Percentiles rank a stretch among this genome's conserved stretches.
Evolutionary conservation across 2,888 invertebrate species (phyloP).

Genomic region (Lamellibrachia columna): DNA sequence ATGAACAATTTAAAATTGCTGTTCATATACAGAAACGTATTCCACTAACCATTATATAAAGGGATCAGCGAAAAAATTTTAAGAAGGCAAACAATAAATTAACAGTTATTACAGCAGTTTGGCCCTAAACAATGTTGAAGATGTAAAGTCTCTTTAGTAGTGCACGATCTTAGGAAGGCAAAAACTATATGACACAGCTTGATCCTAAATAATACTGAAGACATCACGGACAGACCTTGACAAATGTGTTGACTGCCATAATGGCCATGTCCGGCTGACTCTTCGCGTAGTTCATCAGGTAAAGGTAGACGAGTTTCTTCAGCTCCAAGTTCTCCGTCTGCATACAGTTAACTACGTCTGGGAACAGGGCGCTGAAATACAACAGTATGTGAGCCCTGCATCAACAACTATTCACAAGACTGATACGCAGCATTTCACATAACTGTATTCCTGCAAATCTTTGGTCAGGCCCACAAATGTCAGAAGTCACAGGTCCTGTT

Average conservation of each 20-base stretch:
- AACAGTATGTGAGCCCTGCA: constrained; percentile 6
- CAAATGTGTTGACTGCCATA: constrained; percentile 99
- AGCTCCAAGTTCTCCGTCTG: constrained; percentile 99
- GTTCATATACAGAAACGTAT: no score
- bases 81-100: neutral
- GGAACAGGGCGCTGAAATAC: constrained; percentile 81
- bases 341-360: constrained; percentile 99
- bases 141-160: no score
- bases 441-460: neutral
- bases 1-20: neutral
- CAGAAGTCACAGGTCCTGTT: no score
- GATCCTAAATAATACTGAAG: neutral
- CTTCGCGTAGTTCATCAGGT: constrained; percentile 99
- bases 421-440: neutral
- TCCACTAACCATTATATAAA: neutral
- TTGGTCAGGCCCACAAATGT: no score
- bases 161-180: neutral
- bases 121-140: no score
- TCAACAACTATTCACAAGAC: neutral
- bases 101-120: neutral
- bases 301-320: constrained; percentile 97
- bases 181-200: neutral
- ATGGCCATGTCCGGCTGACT: constrained; percentile 99
- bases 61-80: neutral
- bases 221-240: constrained; percentile 77